Base-by-base conservation (phyloP, 2,888 invertebrate genomes). In the Amphipoea lucens region DNA sequence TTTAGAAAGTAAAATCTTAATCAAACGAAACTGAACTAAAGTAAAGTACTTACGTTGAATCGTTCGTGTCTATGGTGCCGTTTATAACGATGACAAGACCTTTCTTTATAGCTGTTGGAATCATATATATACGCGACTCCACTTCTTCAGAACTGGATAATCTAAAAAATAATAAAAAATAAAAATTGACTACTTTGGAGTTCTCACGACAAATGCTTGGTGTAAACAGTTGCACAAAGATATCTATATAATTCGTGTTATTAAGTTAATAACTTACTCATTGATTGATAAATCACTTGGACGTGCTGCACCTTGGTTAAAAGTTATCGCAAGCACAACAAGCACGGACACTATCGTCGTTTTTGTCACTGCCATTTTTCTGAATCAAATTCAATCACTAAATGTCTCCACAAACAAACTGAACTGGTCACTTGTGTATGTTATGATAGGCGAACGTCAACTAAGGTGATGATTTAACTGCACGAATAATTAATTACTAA, bases 231-330 rank as follows among this genome's bases (percentile, higher is more conserved):
- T 57, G 23, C 63, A 65, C 51, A 51, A 63, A 78, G 17, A 48
- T 12, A 63, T 62, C 4, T 29, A 12, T 77, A n/a, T 73, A 36
- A 29, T 62, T 70, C 20, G 7, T 42, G 17, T 73, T 69, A 78
- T 69, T 60, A 54, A 23, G n/a, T 42, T 51, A 20, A 75, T 65
- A 71, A 88, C 90, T 54, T 87, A 90, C 89, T 65, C 78, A 81
- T 86, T 84, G 40, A 70, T 67, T 76, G 76, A 71, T 67, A 20
- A 72, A 79, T 78, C 74, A 77, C 54, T 83, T 36, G 92, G 84
- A 90, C 89, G 91, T 91, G 92, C 91, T 78, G 77, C 79, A 81
- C 90, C 90, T 84, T 76, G 81, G 67, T 86, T 88, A 51, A 80
- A 76, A 73, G 83, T 85, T 90, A 92, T 88, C 90, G 84, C 87